Evolutionary conservation across 2,888 invertebrate species (phyloP).

Genomic region (Cheilosia scutellata): DNA sequence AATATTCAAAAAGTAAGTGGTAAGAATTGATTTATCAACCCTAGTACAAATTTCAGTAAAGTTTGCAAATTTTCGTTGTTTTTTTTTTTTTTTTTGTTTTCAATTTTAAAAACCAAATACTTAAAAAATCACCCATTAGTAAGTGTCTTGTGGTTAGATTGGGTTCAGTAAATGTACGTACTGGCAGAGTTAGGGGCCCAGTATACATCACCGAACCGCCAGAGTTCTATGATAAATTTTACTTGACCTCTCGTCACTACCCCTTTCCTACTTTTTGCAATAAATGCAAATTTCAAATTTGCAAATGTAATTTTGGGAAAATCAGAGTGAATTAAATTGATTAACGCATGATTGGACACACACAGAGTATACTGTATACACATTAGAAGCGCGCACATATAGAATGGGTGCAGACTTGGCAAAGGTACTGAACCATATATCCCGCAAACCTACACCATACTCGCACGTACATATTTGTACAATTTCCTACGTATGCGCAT

Average conservation of each 20-base stretch:
- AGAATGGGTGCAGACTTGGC: constrained; percentile 18
- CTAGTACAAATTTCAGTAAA: no score
- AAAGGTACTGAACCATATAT: constrained; percentile 37
- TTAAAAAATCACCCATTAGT: no score
- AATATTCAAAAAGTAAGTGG: no score
- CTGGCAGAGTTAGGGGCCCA: neutral
- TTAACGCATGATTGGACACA: constrained; percentile 62
- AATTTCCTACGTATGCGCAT: neutral
- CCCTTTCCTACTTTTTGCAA: constrained; percentile 23
- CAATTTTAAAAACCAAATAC: no score
- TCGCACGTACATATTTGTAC: neutral
- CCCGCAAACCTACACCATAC: neutral
- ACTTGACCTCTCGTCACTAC: neutral
- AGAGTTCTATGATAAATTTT: constrained; percentile 2
- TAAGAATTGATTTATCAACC: no score
- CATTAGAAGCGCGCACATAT: constrained; percentile 16
- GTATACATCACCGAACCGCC: neutral
- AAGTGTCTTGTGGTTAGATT: no score
- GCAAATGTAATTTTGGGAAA: constrained; percentile 65
- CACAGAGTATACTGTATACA: constrained; percentile 19
- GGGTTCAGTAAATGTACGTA: no score
- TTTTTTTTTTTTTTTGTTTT: no score
- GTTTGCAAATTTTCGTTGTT: no score
- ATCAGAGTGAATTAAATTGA: constrained; percentile 69
- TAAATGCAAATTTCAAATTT: constrained; percentile 67